Evolutionary conservation across 2,888 invertebrate species (phyloP), one percentile per base, ranked within the genome.

Genomic region (Drosophila demipolita): DNA sequence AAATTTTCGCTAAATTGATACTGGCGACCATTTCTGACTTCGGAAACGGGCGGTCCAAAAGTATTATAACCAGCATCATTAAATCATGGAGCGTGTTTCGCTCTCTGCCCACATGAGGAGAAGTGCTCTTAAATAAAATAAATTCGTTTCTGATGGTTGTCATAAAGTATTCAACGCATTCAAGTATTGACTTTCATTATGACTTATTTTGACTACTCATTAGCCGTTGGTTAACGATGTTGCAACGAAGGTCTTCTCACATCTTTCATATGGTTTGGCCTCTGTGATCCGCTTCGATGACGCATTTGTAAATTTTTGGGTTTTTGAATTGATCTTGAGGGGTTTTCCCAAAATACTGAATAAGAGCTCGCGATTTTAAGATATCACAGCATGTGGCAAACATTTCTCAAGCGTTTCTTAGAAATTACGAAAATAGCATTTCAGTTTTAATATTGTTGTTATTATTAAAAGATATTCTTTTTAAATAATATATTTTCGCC

Each of bases 171-270:
- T 68, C 35, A 53, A 59, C 42, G 17, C n/a, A 35, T 17, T 45
- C 50, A 57, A 50, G 40, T 36, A 50, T 82, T 67, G 73, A 78
- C 88, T 87, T 85, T 89, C 86, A 63, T 76, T 69, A 62, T 70
- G 75, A 70, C 61, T 86, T 80, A 77, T 77, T 88, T 67, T 57
- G 74, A 73, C 63, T 61, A 53, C 50, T 53, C 48, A 75, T 83
- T 75, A 70, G 64, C 66, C 55, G 53, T 54, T 66, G 61, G 45
- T 38, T 54, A 60, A 61, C 42, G 54, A 85, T 87, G 71, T 72
- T 78, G 88, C 85, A 79, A 74, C 55, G 88, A 87, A 84, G 84
- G 88, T 71, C 82, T 78, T 53, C 20, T 42, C 54, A 35, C 66
- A 38, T 48, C 26, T 42, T 59, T 54, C 20, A 58, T 49, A 11